phyloP scores from a whole-genome alignment of 1,140 invertebrate genomes.

The Chymomyza costata region DNA sequence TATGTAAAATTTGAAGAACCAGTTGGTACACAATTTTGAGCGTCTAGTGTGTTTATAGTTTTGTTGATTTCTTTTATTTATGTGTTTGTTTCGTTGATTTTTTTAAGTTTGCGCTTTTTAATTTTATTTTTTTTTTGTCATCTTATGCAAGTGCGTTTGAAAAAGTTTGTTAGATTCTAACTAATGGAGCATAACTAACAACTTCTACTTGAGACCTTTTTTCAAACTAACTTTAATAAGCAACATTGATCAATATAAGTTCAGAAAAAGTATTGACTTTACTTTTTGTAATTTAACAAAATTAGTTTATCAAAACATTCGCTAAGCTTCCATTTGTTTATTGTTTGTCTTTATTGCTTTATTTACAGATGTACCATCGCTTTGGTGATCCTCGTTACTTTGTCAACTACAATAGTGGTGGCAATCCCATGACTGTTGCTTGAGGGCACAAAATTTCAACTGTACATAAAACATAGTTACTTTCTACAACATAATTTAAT shows the following conservation, averaged over 20 bases:
- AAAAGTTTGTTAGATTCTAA: too few species aligned
- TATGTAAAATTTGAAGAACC: not conserved
- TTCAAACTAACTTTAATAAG: too few species aligned
- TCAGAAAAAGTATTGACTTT: too few species aligned
- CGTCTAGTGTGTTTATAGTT: too few species aligned
- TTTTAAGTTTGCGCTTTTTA: slow-evolving; percentile 2
- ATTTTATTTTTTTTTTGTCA: not conserved
- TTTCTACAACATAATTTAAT: slow-evolving; percentile 21
- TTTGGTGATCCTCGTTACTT: slow-evolving; percentile 72
- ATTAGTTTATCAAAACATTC: slow-evolving; percentile 9
- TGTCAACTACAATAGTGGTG: slow-evolving; percentile 63
- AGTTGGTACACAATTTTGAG: too few species aligned
- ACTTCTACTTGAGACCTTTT: too few species aligned
- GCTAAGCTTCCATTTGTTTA: not conserved
- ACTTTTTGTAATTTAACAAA: slow-evolving; percentile 13
- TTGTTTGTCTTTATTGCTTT: slow-evolving; percentile 9
- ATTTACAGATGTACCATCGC: slow-evolving; percentile 67
- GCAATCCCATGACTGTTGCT: slow-evolving; percentile 70
- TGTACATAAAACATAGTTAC: slow-evolving; percentile 41
- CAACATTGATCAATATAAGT: too few species aligned
- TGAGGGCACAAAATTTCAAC: slow-evolving; percentile 29
- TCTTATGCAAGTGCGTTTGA: too few species aligned
- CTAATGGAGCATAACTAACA: too few species aligned
- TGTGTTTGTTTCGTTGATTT: not conserved
- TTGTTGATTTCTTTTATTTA: slow-evolving; percentile 1